Evolutionary conservation across 2,113 vertebrate genomes (phyloP).

Genomic region (Coturnix japonica): DNA sequence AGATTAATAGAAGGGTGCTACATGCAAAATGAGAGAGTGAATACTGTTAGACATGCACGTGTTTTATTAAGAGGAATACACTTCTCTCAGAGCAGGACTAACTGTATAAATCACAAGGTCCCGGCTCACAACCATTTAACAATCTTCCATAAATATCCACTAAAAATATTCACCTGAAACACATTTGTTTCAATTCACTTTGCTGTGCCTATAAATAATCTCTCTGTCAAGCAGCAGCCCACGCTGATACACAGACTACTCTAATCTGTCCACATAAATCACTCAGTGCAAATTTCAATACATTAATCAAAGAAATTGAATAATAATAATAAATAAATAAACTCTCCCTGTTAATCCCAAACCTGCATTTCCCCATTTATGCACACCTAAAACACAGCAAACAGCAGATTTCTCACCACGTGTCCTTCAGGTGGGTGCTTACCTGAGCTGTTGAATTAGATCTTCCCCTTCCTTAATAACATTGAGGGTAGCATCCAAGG

Average conservation of each 20-base stretch:
- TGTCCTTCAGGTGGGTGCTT: conserved; percentile 66
- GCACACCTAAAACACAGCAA: neutral
- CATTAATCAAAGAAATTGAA: neutral
- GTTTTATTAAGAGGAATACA: conserved; percentile 57
- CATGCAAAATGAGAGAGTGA: conserved; percentile 31
- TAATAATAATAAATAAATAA: neutral
- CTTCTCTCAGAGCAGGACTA: neutral
- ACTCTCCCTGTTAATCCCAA: neutral
- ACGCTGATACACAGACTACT: conserved; percentile 32
- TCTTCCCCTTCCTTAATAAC: conserved; percentile 99
- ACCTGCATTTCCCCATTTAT: neutral
- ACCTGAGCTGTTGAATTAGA: conserved; percentile 98
- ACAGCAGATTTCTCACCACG: neutral
- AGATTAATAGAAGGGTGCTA: conserved; percentile 37
- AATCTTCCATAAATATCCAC: conserved; percentile 33
- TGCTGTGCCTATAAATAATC: conserved; percentile 29
- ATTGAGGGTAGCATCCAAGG: conserved; percentile 94
- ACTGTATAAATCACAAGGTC: neutral
- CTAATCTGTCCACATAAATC: conserved; percentile 49
- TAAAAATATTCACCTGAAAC: conserved; percentile 50
- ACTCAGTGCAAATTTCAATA: conserved; percentile 23
- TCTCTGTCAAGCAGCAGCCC: conserved; percentile 26
- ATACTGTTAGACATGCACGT: neutral
- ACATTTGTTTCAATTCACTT: conserved; percentile 45
- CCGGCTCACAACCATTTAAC: conserved; percentile 21